Evolutionary conservation across 2,113 vertebrate genomes (phyloP).

Genomic region (Axis porcinus): DNA sequence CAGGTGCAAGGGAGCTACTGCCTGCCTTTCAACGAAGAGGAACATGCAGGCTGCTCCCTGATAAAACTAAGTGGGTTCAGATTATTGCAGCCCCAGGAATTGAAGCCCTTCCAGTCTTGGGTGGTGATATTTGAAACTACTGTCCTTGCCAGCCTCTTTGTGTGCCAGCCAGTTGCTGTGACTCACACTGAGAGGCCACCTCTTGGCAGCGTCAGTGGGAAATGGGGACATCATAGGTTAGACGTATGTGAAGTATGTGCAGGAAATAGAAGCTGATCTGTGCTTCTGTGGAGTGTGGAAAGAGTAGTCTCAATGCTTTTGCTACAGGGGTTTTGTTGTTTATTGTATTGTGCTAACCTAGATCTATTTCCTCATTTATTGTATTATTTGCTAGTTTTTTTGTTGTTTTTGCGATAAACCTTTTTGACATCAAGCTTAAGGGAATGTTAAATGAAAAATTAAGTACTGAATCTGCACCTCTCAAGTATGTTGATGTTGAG

Average conservation of each 20-base stretch:
- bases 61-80: not conserved
- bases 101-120: not conserved
- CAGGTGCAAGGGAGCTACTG: not conserved
- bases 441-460: constrained; percentile 19
- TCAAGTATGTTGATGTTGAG: not conserved
- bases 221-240: not conserved
- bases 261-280: not conserved
- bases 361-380: constrained; percentile 22
- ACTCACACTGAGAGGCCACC: not conserved
- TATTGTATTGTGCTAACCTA: not conserved
- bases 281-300: not conserved
- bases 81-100: not conserved
- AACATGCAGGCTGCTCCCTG: not conserved
- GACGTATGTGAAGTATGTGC: not conserved
- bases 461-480: not conserved
- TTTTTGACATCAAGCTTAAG: constrained; percentile 17
- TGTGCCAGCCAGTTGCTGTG: not conserved
- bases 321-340: not conserved
- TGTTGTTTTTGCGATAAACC: not conserved
- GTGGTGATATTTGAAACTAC: constrained; percentile 25
- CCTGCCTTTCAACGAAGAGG: not conserved
- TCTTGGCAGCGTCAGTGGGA: not conserved
- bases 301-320: not conserved
- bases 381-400: constrained; percentile 31
- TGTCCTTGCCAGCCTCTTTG: not conserved